Evolutionary conservation across 1,140 invertebrate genomes (phyloP).

Genomic region (Penaeus japonicus): DNA sequence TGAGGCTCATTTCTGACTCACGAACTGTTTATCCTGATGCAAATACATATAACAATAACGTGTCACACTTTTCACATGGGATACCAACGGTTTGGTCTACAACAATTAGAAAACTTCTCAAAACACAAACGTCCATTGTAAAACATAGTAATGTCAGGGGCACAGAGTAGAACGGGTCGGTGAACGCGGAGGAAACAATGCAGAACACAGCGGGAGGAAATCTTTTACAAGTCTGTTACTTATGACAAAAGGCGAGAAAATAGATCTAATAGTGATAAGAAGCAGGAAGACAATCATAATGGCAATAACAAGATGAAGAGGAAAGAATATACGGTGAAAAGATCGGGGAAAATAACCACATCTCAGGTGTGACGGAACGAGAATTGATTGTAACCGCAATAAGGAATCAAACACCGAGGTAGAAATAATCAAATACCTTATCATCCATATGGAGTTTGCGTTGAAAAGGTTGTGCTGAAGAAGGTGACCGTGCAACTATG

Average conservation of each 20-base stretch:
- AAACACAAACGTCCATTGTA: conserved; percentile 38
- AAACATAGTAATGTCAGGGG: not conserved
- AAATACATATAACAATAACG: not conserved
- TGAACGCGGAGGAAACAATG: not conserved
- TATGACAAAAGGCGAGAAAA: too few species aligned
- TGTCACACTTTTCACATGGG: too few species aligned
- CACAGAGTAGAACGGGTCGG: not conserved
- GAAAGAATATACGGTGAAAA: not conserved
- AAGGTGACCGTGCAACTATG: too few species aligned
- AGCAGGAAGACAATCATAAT: not conserved
- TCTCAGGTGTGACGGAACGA: too few species aligned
- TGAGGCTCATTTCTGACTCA: not conserved
- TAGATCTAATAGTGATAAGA: not conserved
- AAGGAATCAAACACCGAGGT: too few species aligned
- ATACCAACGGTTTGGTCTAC: not conserved
- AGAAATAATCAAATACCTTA: too few species aligned
- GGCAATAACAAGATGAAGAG: too few species aligned
- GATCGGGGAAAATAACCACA: not conserved
- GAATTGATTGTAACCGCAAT: too few species aligned
- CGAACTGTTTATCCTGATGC: not conserved
- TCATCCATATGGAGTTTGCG: too few species aligned
- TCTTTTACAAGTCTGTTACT: not conserved
- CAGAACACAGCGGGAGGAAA: not conserved
- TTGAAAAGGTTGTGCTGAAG: too few species aligned
- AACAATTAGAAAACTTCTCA: conserved; percentile 35